Conservation (phyloP, 2,113 vertebrate species). For the Cheilinus undulatus region DNA sequence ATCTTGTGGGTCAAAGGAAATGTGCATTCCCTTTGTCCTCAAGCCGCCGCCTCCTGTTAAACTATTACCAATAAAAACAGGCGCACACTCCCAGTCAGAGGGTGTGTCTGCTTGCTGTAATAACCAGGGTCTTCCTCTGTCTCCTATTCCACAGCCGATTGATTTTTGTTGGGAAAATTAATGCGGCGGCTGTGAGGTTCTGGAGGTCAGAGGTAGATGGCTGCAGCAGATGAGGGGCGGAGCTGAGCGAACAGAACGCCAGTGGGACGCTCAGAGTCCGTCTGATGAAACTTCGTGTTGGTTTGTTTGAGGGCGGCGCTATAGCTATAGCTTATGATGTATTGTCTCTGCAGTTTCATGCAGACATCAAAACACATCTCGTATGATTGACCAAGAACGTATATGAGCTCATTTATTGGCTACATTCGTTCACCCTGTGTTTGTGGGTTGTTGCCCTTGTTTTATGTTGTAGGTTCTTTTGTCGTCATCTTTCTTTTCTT, state of each 20-base stretch:
- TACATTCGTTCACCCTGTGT: conserved; percentile 22
- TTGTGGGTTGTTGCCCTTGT: conserved; percentile 48
- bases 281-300: conserved; percentile 69
- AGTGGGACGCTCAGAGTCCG: conserved; percentile 6
- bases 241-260: conserved; percentile 37
- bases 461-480: conserved; percentile 25
- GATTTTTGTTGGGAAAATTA: conserved; percentile 82
- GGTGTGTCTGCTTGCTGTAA: conserved; percentile 66
- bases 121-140: conserved; percentile 72
- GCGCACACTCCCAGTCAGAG: conserved; percentile 56
- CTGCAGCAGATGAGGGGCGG: conserved; percentile 72
- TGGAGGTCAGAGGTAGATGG: conserved; percentile 73
- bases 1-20: conserved; percentile 58
- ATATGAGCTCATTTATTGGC: conserved; percentile 53
- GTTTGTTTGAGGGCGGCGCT: conserved; percentile 54
- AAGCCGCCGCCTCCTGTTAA: conserved; percentile 55
- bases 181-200: conserved; percentile 69
- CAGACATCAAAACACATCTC: conserved; percentile 50
- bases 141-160: conserved; percentile 67
- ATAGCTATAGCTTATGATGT: conserved; percentile 63
- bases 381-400: conserved; percentile 61
- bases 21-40: conserved; percentile 73
- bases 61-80: conserved; percentile 76
- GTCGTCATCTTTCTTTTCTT: conserved; percentile 5
- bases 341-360: conserved; percentile 58